These are phyloP conservation scores for Hassar affinis DNA, from an alignment of 2,113 vertebrate genomes.

Conservation along the genomic window DNA sequence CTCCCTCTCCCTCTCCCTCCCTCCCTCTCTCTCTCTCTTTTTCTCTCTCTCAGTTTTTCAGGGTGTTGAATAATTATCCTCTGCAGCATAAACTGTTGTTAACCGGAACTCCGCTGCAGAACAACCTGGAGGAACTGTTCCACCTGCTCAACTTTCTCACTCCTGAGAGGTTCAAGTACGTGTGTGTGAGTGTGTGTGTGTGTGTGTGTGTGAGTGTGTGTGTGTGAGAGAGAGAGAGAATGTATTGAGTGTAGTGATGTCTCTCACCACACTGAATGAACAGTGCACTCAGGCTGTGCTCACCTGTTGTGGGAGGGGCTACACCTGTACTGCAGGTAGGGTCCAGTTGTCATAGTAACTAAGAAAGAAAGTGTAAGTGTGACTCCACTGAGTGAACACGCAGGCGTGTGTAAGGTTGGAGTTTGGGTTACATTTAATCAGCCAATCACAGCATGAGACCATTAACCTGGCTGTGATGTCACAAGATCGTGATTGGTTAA, in stretches of 20 bases:
- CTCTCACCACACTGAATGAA: no score
- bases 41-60: slow-evolving; percentile 84
- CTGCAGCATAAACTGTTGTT: slow-evolving; percentile 94
- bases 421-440: not conserved
- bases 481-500: not conserved
- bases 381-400: not conserved
- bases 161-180: slow-evolving; percentile 93
- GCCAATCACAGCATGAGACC: not conserved
- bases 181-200: slow-evolving; percentile 43
- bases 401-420: not conserved
- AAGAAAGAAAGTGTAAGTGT: no score
- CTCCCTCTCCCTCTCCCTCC: not conserved
- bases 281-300: not conserved
- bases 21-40: not conserved
- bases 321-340: not conserved
- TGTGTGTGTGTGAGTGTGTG: slow-evolving; percentile 55
- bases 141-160: slow-evolving; percentile 96
- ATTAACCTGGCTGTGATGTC: not conserved
- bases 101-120: slow-evolving; percentile 94
- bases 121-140: slow-evolving; percentile 95
- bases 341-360: not conserved
- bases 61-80: slow-evolving; percentile 92
- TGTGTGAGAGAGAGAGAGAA: not conserved
- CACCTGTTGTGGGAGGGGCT: not conserved
- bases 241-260: not conserved